phyloP scores from a whole-genome alignment of 1,140 invertebrate species.

The Zaprionus inermis region DNA sequence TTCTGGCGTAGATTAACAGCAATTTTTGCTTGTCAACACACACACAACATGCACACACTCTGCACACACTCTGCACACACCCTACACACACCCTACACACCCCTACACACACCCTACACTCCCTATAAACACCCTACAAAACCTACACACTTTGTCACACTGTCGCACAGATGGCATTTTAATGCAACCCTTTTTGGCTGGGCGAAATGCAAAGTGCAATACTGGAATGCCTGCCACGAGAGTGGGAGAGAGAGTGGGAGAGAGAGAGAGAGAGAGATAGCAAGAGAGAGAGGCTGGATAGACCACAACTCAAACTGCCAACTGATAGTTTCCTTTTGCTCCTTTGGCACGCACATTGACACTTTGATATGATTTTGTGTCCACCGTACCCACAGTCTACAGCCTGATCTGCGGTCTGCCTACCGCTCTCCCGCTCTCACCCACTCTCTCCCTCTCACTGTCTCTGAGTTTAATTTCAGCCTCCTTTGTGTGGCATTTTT shows the following conservation, averaged over 20 bases:
- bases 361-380: constrained; percentile 68
- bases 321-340: constrained; percentile 33
- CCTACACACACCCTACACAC: background rate
- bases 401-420: constrained; percentile 40
- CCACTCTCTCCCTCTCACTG: constrained; percentile 5
- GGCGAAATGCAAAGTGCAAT: constrained; percentile 37
- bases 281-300: background rate
- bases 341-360: constrained; percentile 63
- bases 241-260: background rate
- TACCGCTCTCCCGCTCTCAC: background rate
- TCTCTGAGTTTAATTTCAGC: constrained; percentile 56
- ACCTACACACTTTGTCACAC: constrained; percentile 1
- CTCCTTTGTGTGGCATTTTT: constrained; percentile 61
- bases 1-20: constrained; percentile 33
- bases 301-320: constrained; percentile 47
- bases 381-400: constrained; percentile 20
- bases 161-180: constrained; percentile 31
- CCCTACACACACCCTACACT: no score
- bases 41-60: background rate
- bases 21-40: constrained; percentile 28
- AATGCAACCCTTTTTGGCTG: constrained; percentile 28
- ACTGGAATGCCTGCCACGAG: constrained; percentile 23
- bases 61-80: background rate
- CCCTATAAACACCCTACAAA: no score
- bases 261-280: constrained; percentile 3